Conservation (phyloP, 2,888 invertebrate species). For the Pedicia rivosa region DNA sequence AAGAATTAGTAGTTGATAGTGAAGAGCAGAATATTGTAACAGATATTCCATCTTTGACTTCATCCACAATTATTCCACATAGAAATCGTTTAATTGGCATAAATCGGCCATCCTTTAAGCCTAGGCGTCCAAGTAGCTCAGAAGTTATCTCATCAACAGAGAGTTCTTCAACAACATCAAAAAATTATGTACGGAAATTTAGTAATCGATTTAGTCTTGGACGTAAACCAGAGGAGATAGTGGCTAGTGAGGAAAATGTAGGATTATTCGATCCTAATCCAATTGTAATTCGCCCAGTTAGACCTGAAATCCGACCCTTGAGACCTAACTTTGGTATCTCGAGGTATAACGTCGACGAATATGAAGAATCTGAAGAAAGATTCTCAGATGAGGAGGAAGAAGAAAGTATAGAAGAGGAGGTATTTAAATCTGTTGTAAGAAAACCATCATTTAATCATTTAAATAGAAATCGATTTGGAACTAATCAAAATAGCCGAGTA, state of each 20-base stretch:
- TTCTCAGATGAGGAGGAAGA: constrained; percentile 8
- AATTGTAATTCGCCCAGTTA: not conserved
- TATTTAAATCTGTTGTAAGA: too few species aligned
- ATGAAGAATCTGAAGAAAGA: constrained; percentile 8
- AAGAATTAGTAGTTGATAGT: too few species aligned
- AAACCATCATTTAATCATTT: too few species aligned
- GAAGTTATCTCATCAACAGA: constrained; percentile 8
- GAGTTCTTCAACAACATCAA: constrained; percentile 10
- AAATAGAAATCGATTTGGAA: too few species aligned
- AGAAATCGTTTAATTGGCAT: constrained; percentile 1
- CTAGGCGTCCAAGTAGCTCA: constrained; percentile 8
- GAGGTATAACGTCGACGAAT: not conserved
- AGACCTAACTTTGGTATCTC: constrained; percentile 4
- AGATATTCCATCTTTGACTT: too few species aligned
- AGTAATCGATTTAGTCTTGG: constrained; percentile 11
- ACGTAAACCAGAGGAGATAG: constrained; percentile 8
- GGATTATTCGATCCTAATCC: not conserved
- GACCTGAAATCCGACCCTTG: constrained; percentile 1
- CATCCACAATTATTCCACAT: constrained; percentile 10
- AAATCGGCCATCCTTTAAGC: constrained; percentile 10
- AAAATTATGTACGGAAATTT: constrained; percentile 14
- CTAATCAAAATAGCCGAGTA: too few species aligned
- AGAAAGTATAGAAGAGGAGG: constrained; percentile 5
- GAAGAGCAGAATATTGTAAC: too few species aligned
- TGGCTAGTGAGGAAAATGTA: not conserved